Evolutionary conservation across 35 echinoderm and acorn worm species (phyloP), one percentile per base, ranked within the genome.

Genomic region (Stichopus chloronotus): DNA sequence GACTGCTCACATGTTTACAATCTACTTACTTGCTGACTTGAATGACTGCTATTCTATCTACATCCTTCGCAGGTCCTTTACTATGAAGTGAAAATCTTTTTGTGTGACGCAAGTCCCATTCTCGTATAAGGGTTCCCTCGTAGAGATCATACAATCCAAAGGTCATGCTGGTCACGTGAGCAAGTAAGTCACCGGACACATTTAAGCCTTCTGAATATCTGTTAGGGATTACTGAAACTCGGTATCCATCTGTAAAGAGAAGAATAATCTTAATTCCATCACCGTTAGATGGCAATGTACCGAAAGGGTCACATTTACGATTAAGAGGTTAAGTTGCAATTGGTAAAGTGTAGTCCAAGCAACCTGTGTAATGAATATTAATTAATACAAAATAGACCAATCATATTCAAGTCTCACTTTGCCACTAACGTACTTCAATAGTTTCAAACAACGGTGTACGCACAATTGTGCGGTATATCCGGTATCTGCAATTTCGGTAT

Each of bases 51-150:
- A 97, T 93, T 79, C 84, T 97, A 63, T 97, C 96, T 14, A 93
- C 74, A 53, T 97, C 96, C 63, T 92, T 92, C 24, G 53, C 69
- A 7, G 94, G 93, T 63, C 93, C 90, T 71, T 95, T 97, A 24
- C 87, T 95, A 14, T 87, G 90, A 9, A 97, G 86, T 87, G 94
- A 88, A 56, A 97, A 95, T 78, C 90, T 93, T 93, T 97, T 97
- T 10, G 94, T 88, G 55, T 97, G 96, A 12, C 93, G 91, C 7
- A 97, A 54, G 59, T 97, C 91, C 96, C 96, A 97, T 24, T 97
- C 91, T 25, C 74, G 57, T 14, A 80, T 83, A 53, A 95, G 92
- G 6, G 94, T 63, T 8, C 96, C 96, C n/a, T 92, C 92, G 14
- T 30, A 11, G 52, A 90, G 19, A 81, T 97, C 78, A 65, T 95